These are phyloP conservation scores for Ispidina picta DNA, from an alignment of 2,797 vertebrate species.

Conservation along the genomic window DNA sequence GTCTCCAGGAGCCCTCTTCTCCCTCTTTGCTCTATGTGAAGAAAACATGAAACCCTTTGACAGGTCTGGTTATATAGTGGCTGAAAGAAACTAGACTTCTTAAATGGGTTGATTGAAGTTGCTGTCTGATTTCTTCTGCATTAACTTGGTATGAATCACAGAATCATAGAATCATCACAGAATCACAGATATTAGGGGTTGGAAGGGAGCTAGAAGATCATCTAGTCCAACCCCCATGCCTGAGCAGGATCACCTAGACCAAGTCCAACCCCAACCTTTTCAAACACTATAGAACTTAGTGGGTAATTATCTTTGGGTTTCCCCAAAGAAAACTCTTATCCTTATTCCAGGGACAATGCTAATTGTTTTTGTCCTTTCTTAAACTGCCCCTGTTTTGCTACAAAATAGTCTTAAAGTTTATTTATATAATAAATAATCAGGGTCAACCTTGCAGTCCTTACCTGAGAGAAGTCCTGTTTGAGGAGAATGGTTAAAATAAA, in stretches of 20 bases:
- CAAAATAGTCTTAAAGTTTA: not conserved
- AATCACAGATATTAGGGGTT: too few relatives aligned
- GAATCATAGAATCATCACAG: too few relatives aligned
- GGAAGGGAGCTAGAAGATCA: too few relatives aligned
- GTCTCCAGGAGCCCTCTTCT: not conserved
- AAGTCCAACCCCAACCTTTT: too few relatives aligned
- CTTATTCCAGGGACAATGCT: not conserved
- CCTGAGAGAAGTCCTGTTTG: not conserved
- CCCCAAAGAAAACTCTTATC: not conserved
- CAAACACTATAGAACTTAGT: not conserved
- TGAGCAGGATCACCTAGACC: too few relatives aligned
- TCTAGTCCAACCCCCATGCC: too few relatives aligned
- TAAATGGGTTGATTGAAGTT: not conserved
- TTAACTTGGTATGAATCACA: not conserved
- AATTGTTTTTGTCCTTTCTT: not conserved
- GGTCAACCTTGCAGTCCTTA: not conserved
- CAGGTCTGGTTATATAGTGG: not conserved
- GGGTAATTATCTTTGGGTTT: not conserved
- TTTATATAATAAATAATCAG: not conserved
- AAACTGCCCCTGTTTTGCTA: not conserved
- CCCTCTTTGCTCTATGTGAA: not conserved
- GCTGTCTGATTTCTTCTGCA: not conserved
- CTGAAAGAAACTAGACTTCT: not conserved
- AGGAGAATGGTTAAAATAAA: not conserved
- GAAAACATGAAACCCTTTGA: not conserved